Evolutionary conservation across 2,797 vertebrate genomes (phyloP).

Genomic region (Pseudochirops cupreus): DNA sequence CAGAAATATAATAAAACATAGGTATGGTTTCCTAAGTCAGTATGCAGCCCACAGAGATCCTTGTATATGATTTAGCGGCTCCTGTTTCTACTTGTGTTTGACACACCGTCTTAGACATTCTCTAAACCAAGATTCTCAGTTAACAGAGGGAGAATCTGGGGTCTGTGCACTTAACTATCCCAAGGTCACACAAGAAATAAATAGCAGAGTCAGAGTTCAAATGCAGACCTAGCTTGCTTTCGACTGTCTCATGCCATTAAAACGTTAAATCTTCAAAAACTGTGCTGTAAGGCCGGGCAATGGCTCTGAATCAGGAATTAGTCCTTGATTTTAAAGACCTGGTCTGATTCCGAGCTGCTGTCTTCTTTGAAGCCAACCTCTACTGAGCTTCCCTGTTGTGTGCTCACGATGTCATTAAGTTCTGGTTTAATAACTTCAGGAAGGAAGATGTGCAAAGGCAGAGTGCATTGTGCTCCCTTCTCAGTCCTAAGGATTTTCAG

Average conservation of each 20-base stretch:
- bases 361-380: not conserved
- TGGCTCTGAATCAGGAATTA: not conserved
- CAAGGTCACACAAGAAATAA: not conserved
- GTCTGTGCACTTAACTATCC: not conserved
- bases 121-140: not conserved
- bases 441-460: conserved; percentile 2
- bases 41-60: not conserved
- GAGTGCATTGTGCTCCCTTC: not conserved
- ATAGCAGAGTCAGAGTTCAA: not conserved
- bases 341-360: conserved; percentile 28
- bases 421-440: conserved; percentile 35
- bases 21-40: not conserved
- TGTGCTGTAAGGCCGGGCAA: conserved; percentile 14
- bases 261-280: conserved; percentile 67
- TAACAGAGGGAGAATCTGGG: not conserved
- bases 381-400: not conserved
- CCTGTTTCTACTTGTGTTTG: not conserved
- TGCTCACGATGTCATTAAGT: not conserved
- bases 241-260: conserved; percentile 31
- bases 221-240: not conserved
- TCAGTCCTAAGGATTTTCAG: conserved; percentile 23
- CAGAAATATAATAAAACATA: not conserved
- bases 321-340: not conserved
- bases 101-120: not conserved
- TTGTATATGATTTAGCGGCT: not conserved